Evolutionary conservation across 2,888 invertebrate species (phyloP), one percentile per base, ranked within the genome.

Genomic region (Apotomis betuletana): DNA sequence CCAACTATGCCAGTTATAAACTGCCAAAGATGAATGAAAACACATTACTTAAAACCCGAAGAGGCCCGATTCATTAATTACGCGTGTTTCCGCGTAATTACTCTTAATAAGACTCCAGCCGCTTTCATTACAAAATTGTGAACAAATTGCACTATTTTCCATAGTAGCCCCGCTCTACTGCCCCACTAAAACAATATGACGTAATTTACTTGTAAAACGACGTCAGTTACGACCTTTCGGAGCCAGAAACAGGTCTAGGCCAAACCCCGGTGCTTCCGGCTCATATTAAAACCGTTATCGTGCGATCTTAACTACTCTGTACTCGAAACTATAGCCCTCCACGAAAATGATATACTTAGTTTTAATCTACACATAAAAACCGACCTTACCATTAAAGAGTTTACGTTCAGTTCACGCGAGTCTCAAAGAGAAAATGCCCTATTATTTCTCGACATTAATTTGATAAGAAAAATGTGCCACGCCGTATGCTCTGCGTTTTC

Each of bases 211-310:
- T 27, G 9, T 13, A 5, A 0, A 46, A 55, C n/a, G 13, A 57
- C 3, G 44, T 52, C 55, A 55, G 44, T 65, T 65, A 38, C 46
- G 58, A 9, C 59, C 0, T 38, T 67, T 41, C 57, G 36, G 12
- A 49, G 9, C 6, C 4, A 36, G 8, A 51, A 10, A 27, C 27
- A n/a, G 8, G 58, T 51, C 27, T 49, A 72, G 84, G 82, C 87
- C 84, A 80, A 79, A 83, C 83, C 81, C 77, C 77, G 79, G 82
- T 81, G 83, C 87, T 92, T 92, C 92, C 92, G 92, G 87, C 91
- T 92, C 90, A 88, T 92, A 93, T 92, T 92, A 92, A 92, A 90
- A 88, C 86, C 78, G 85, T 89, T 92, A 93, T 93, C 92, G 90
- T 77, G 75, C 85, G 83, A 92, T 93, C 92, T 92, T 90, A 92